Base-by-base conservation (phyloP, 2,888 invertebrate species). In the Gibbula magus region DNA sequence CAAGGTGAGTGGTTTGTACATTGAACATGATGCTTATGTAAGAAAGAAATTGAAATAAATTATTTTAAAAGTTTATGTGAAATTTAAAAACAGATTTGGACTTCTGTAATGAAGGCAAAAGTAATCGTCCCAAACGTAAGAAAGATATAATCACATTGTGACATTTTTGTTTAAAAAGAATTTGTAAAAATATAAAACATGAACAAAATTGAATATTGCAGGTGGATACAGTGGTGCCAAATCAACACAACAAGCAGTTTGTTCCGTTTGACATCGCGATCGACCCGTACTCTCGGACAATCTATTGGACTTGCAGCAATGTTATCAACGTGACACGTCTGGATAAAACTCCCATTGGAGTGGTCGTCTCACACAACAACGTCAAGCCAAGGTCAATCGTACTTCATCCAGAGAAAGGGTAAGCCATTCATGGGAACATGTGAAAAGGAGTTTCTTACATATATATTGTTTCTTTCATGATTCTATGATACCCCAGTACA, bases 221-320 rank as follows among this genome's bases (percentile, higher is more conserved):
- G 89, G 79, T 84, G 32, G 78, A 86, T 22, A 80, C 80, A 20
- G 85, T 90, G 25, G 85, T 91, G 1, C 79, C 82, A 10, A 87
- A 89, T 74, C 86, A 86, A 22, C 67, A 82, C 45, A 81, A 80
- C n/a, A 81, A 83, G 25, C 75, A 79, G 29, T 79, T 88, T 53
- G 86, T 86, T 79, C 97, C 97, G 0, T 96, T 95, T 89, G 97
- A 98, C 92, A 94, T 98, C 88, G 98, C 96, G 0, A 94, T 98
- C 8, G 98, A 98, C 92, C 95, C 96, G 0, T 94, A 97, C 51
- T 96, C 97, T 0, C 94, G 97, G 20, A 93, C 97, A 0, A 92
- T 99, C 0, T 98, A 97, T 93, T 98, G 98, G 97, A 96, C 97
- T 0, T 97, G 97, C 88, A 94, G 96, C 0, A 96, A 98, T 91